Evolutionary conservation across 2,113 vertebrate genomes (phyloP).

Genomic region (Myotis yumanensis): DNA sequence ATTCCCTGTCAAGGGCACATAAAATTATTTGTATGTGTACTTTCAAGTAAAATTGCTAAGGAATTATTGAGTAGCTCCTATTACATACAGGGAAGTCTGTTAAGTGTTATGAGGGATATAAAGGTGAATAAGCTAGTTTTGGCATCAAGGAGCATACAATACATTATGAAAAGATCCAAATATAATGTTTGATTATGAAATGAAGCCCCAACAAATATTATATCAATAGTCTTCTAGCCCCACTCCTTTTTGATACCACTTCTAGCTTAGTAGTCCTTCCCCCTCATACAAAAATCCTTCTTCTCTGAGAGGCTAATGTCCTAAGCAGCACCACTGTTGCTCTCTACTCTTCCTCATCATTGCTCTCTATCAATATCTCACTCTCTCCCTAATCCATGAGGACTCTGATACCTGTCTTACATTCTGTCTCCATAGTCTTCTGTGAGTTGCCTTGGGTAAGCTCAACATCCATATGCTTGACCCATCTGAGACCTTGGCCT

Average conservation of each 20-base stretch:
- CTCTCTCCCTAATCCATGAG: background rate
- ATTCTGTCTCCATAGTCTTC: background rate
- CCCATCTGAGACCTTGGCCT: background rate
- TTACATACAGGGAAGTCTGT: background rate
- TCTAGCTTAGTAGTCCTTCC: background rate
- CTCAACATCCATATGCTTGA: background rate
- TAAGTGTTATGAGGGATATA: background rate
- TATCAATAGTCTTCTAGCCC: background rate
- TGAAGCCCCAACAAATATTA: background rate
- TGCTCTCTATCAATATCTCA: background rate
- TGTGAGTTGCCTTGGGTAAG: background rate
- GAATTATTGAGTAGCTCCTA: background rate
- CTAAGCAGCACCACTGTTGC: background rate
- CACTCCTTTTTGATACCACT: background rate
- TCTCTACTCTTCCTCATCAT: background rate
- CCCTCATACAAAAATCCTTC: background rate
- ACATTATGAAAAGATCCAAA: background rate
- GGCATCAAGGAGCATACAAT: background rate
- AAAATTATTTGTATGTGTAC: too few species aligned
- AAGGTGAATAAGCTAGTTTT: background rate
- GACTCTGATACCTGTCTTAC: background rate
- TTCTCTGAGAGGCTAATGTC: background rate
- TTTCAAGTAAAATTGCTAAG: background rate
- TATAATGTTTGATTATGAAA: background rate
- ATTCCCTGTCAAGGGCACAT: too few species aligned